Evolutionary conservation across 2,797 vertebrate genomes (phyloP).

Genomic region (Antrozous pallidus): DNA sequence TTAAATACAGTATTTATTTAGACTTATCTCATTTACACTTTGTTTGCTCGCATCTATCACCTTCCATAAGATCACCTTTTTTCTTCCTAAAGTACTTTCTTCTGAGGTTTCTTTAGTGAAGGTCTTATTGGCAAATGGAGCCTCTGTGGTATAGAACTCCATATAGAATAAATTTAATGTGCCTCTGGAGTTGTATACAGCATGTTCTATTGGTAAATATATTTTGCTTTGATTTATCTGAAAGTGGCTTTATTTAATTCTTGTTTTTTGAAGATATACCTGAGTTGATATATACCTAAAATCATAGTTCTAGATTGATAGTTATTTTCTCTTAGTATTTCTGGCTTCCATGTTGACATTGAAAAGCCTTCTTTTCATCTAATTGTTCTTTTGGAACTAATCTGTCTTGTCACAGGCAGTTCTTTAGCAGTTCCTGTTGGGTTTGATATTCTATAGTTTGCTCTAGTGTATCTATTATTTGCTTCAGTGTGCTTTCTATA

Average conservation of each 20-base stretch:
- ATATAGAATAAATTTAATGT: not conserved
- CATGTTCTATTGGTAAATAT: not conserved
- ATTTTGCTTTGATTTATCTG: not conserved
- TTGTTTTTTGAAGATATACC: not conserved
- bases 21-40: not conserved
- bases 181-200: not conserved
- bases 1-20: not conserved
- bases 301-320: not conserved
- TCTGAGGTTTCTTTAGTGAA: not conserved
- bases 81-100: not conserved
- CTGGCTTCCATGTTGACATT: not conserved
- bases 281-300: slow-evolving; percentile 1
- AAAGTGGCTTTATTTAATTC: not conserved
- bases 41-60: not conserved
- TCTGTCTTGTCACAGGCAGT: not conserved
- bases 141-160: not conserved
- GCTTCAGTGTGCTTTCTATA: not conserved
- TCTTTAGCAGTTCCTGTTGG: not conserved
- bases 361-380: not conserved
- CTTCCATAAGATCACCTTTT: not conserved
- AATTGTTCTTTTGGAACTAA: not conserved
- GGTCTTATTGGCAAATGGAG: not conserved
- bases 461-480: not conserved
- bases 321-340: not conserved
- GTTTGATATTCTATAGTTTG: not conserved